These are phyloP conservation scores for Clarias gariepinus DNA, from an alignment of 2,113 vertebrate genomes.

Conservation along the genomic window DNA sequence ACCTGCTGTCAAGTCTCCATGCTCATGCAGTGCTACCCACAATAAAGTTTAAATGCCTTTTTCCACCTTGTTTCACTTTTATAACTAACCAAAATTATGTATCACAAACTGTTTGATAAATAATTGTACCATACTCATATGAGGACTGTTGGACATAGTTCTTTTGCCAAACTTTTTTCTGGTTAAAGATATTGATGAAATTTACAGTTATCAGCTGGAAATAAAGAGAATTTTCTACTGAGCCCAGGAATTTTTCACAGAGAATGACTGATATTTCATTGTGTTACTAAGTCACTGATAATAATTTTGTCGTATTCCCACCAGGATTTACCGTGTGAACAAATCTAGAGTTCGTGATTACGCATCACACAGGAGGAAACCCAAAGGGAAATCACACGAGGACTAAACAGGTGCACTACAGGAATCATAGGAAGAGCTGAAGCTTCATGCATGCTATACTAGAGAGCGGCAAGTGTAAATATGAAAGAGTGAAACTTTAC, in stretches of 20 bases:
- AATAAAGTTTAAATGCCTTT: background rate
- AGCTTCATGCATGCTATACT: slow-evolving; percentile 42
- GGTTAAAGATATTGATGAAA: too few species aligned
- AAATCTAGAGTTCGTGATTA: slow-evolving; percentile 86
- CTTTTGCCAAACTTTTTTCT: too few species aligned
- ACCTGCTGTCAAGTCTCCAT: background rate
- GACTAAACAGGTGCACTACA: slow-evolving; percentile 61
- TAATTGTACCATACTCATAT: too few species aligned
- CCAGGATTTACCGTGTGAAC: slow-evolving; percentile 84
- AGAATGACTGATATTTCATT: background rate
- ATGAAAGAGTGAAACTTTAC: slow-evolving; percentile 4
- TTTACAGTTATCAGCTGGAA: too few species aligned
- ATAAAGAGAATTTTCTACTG: too few species aligned
- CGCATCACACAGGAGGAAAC: slow-evolving; percentile 81
- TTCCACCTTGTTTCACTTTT: background rate
- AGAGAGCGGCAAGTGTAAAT: slow-evolving; percentile 6
- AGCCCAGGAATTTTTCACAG: too few species aligned
- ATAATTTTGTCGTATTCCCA: slow-evolving; percentile 12
- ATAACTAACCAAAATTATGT: background rate
- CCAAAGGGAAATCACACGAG: slow-evolving; percentile 71
- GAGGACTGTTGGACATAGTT: too few species aligned
- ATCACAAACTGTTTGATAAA: too few species aligned
- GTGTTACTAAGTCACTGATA: background rate
- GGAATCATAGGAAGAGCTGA: background rate
- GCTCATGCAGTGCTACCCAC: background rate